Conservation (phyloP, 2,113 vertebrate genomes). For the Pycnonotus jocosus region DNA sequence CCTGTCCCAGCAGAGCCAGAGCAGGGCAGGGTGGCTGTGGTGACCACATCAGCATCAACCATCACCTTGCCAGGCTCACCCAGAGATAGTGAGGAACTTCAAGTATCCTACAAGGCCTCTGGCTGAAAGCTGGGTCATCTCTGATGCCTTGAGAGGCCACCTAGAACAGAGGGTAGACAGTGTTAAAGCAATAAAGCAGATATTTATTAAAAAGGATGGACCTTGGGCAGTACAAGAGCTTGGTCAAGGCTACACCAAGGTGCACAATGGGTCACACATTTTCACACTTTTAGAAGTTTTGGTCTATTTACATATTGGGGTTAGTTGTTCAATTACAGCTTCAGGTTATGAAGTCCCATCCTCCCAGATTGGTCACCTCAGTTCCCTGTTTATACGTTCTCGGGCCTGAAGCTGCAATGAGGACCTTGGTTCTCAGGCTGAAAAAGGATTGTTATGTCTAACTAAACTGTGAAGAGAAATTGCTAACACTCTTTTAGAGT, state of each 20-base stretch:
- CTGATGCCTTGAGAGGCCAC: neutral
- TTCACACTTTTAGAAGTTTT: neutral
- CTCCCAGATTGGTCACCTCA: neutral
- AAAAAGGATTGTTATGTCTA: neutral
- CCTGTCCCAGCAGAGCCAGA: neutral
- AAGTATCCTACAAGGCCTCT: neutral
- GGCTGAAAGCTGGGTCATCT: neutral
- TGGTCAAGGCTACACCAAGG: fast-evolving
- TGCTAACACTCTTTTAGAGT: neutral
- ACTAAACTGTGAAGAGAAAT: no score
- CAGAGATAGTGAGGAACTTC: neutral
- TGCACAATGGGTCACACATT: fast-evolving
- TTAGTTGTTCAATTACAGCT: neutral
- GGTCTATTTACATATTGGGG: neutral
- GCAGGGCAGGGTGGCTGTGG: neutral
- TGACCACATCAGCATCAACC: neutral
- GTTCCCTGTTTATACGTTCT: neutral
- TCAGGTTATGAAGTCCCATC: neutral
- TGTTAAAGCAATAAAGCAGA: neutral
- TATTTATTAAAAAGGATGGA: neutral
- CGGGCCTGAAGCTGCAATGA: neutral
- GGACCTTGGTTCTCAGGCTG: neutral
- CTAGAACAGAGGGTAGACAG: neutral
- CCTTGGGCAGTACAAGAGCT: neutral
- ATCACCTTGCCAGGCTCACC: neutral